phyloP scores from a whole-genome alignment of 2,797 vertebrate genomes.

The Tachyglossus aculeatus region DNA sequence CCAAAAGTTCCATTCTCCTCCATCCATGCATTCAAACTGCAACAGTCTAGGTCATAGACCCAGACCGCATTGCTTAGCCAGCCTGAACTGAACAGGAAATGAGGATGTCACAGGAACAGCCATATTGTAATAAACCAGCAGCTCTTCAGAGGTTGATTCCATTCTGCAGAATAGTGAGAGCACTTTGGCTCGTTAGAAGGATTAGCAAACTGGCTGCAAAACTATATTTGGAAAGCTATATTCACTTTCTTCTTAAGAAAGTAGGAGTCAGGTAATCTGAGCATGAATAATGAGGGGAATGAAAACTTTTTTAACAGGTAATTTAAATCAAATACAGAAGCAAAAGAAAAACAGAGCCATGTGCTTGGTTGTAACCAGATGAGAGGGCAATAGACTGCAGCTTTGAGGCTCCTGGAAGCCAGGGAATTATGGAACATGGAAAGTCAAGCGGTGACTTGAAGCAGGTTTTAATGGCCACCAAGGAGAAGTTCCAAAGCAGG shows the following conservation, averaged over 20 bases:
- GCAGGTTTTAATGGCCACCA: neutral
- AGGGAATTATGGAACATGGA: neutral
- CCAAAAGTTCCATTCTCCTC: neutral
- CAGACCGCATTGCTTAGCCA: no score
- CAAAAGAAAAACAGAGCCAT: neutral
- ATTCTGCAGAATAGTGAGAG: constrained; percentile 58
- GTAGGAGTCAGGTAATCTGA: neutral
- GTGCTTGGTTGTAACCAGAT: neutral
- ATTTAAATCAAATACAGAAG: neutral
- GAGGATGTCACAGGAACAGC: neutral
- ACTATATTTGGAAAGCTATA: constrained; percentile 60
- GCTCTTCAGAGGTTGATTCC: constrained; percentile 56
- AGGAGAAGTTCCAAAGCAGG: neutral
- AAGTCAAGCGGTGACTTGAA: neutral
- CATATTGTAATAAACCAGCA: constrained; percentile 45
- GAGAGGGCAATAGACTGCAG: neutral
- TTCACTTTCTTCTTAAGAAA: constrained; percentile 37
- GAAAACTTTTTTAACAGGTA: constrained; percentile 24
- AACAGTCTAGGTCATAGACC: constrained; percentile 21
- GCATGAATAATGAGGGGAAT: neutral
- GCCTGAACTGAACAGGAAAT: constrained; percentile 12
- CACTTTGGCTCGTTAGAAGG: constrained; percentile 61
- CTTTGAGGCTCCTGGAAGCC: neutral
- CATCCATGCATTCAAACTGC: neutral
- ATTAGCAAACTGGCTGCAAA: constrained; percentile 47